These are phyloP conservation scores for Mormyrus lacerda DNA, from an alignment of 2,113 vertebrate genomes.

Conservation along the genomic window DNA sequence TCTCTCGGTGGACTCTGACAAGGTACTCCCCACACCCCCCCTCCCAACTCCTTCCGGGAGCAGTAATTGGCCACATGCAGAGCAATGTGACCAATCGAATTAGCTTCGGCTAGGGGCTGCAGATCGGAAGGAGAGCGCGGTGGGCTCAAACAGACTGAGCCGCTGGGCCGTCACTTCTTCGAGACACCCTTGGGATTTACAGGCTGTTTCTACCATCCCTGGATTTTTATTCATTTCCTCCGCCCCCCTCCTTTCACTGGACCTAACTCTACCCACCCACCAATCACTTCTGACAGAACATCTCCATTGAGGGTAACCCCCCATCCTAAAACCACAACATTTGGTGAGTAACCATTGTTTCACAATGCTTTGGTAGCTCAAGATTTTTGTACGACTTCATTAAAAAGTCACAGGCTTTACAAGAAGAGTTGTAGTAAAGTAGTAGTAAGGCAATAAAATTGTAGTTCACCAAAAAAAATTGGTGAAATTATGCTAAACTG, in stretches of 20 bases:
- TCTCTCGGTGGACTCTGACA: conserved; percentile 57
- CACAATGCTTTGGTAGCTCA: neutral
- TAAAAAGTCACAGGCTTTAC: neutral
- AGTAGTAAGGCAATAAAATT: neutral
- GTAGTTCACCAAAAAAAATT: neutral
- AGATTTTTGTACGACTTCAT: neutral
- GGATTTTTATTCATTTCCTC: conserved; percentile 27
- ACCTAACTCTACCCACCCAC: conserved; percentile 25
- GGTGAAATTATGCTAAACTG: neutral
- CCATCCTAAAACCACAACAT: conserved; percentile 25
- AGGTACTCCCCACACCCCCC: conserved; percentile 37
- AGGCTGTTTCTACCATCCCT: conserved; percentile 12
- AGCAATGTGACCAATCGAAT: conserved; percentile 88
- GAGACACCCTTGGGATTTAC: conserved; percentile 35
- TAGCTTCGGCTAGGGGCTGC: conserved; percentile 64
- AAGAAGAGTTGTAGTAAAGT: neutral
- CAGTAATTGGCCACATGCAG: conserved; percentile 88
- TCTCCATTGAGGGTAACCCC: conserved; percentile 25
- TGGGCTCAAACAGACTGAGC: conserved; percentile 37
- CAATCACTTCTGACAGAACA: conserved; percentile 42
- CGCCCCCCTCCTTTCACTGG: neutral
- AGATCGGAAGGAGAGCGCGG: conserved; percentile 45
- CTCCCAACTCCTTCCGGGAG: conserved; percentile 58
- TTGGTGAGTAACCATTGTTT: conserved; percentile 24
- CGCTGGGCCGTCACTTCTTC: conserved; percentile 10